Evolutionary conservation across 2,797 vertebrate species (phyloP).

Genomic region (Cephalopachus bancanus): DNA sequence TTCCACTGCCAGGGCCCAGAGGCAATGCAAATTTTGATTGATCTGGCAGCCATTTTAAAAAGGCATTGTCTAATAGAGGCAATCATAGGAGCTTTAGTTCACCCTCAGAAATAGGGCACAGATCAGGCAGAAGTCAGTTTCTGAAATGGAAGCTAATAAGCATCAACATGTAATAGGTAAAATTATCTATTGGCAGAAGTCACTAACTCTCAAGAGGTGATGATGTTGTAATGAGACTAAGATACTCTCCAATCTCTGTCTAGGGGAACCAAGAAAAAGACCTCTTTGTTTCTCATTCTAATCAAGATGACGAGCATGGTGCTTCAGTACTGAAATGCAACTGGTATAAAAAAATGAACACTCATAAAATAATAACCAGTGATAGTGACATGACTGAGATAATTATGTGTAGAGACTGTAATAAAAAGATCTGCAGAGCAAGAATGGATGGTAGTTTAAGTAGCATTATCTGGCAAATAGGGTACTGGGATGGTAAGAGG

Average conservation of each 20-base stretch:
- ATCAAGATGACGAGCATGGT: conserved; percentile 9
- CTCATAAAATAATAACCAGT: not conserved
- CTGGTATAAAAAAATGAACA: conserved; percentile 8
- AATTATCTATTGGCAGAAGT: conserved; percentile 21
- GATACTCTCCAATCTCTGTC: not conserved
- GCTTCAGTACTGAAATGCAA: not conserved
- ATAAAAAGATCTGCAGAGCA: not conserved
- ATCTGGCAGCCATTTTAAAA: conserved; percentile 41
- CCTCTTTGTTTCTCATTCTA: not conserved
- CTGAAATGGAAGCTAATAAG: conserved; percentile 17
- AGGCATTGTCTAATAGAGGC: not conserved
- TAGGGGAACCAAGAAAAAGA: conserved; percentile 26
- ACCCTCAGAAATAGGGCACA: not conserved
- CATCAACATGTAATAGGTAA: not conserved
- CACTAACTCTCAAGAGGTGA: not conserved
- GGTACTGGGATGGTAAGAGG: not conserved
- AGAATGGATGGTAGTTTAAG: not conserved
- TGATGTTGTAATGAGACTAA: not conserved
- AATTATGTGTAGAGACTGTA: not conserved
- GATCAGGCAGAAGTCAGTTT: not conserved
- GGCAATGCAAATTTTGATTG: not conserved
- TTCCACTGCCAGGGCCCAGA: not conserved
- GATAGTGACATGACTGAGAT: not conserved
- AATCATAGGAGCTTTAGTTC: not conserved
- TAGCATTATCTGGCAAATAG: not conserved